phyloP scores from a whole-genome alignment of 2,888 invertebrate genomes.

The Helleia helle region DNA sequence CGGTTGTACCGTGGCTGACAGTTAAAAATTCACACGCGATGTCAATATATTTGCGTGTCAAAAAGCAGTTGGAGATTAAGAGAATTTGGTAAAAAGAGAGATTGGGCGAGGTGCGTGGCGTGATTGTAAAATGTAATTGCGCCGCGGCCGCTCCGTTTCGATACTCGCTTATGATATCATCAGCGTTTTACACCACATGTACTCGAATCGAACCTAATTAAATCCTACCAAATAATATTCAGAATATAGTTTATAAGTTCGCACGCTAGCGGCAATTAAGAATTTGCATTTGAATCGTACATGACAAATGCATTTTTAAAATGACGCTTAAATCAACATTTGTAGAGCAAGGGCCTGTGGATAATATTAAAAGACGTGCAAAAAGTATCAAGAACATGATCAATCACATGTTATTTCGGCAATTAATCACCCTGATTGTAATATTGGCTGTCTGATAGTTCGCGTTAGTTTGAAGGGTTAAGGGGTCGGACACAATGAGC shows the following conservation, averaged over 20 bases:
- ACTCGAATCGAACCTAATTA: constrained; percentile 38
- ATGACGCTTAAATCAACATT: constrained; percentile 33
- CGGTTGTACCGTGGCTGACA: constrained; percentile 43
- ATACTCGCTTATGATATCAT: constrained; percentile 47
- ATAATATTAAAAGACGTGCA: constrained; percentile 24
- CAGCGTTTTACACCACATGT: constrained; percentile 32
- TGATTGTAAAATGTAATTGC: constrained; percentile 44
- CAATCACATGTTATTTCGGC: constrained; percentile 46
- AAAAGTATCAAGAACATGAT: constrained; percentile 36
- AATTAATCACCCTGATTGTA: constrained; percentile 61
- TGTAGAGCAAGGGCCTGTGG: constrained; percentile 34
- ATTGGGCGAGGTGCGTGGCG: constrained; percentile 46
- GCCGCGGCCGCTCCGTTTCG: constrained; percentile 51
- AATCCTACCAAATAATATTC: constrained; percentile 24
- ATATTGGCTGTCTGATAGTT: constrained; percentile 26
- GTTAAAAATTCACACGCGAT: constrained; percentile 56
- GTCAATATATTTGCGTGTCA: constrained; percentile 56
- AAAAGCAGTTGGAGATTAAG: constrained; percentile 52
- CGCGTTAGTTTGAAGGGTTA: constrained; percentile 19
- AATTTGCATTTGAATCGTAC: constrained; percentile 40
- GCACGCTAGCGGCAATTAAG: constrained; percentile 40
- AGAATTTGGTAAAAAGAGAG: constrained; percentile 54
- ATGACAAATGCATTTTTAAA: constrained; percentile 61
- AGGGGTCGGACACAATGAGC: not conserved
- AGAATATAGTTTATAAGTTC: constrained; percentile 33